A percentile compares a stretch with the other conserved stretches of the same genome.
These are phyloP conservation scores for Squalus acanthias DNA, from an alignment of 2,797 vertebrate species.

Conservation along the genomic window DNA sequence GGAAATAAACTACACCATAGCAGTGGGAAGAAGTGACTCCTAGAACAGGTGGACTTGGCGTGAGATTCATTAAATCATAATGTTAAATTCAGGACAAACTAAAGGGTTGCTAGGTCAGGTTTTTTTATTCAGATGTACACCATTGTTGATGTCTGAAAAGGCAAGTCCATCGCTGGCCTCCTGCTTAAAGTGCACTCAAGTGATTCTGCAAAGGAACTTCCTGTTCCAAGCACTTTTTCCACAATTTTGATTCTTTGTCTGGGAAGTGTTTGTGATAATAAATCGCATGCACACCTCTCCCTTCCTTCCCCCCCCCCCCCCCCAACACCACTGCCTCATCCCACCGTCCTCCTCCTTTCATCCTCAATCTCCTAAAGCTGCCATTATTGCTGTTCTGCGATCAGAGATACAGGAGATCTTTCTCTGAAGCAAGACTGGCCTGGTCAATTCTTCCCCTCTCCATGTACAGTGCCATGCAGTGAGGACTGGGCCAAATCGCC, in stretches of 20 bases:
- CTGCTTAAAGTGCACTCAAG: background rate
- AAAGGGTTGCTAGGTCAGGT: slow-evolving; percentile 48
- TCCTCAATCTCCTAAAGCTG: background rate
- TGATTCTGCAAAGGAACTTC: background rate
- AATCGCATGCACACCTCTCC: background rate
- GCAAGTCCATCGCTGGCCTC: background rate
- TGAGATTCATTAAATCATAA: background rate
- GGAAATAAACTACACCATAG: slow-evolving; percentile 38
- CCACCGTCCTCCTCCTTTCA: background rate
- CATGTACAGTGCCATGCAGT: background rate
- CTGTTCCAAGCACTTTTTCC: background rate
- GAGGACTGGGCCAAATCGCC: background rate
- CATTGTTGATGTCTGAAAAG: slow-evolving; percentile 39
- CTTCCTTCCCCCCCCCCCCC: background rate
- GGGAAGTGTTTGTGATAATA: background rate
- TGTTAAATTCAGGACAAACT: slow-evolving; percentile 35
- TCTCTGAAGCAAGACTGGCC: background rate
- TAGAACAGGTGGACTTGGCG: background rate
- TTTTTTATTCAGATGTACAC: slow-evolving; percentile 43
- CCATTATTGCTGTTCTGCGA: background rate
- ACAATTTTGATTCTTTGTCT: background rate
- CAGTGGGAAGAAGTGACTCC: background rate
- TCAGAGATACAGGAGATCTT: background rate
- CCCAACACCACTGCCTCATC: background rate
- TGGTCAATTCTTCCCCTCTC: background rate